Evolutionary conservation across 2,797 vertebrate species (phyloP).

Genomic region (Arnoldichthys spilopterus): DNA sequence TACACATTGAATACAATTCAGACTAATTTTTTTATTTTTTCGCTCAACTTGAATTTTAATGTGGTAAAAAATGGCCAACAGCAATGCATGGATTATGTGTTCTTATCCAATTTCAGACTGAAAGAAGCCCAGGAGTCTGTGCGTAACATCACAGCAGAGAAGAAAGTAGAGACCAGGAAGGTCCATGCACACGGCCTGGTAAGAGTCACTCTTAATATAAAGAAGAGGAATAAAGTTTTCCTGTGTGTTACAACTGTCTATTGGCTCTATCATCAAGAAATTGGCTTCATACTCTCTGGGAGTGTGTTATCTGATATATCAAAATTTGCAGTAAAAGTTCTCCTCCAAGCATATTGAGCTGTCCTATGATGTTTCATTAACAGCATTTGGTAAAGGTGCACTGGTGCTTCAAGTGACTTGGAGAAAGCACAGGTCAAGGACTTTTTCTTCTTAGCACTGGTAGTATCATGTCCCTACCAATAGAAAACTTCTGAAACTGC

Average conservation of each 20-base stretch:
- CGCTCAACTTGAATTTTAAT: neutral
- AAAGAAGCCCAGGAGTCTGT: slow-evolving; percentile 90
- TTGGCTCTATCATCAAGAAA: too few species aligned
- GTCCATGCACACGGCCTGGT: slow-evolving; percentile 92
- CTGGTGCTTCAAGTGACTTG: too few species aligned
- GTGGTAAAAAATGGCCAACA: neutral
- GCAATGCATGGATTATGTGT: neutral
- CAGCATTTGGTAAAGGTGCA: too few species aligned
- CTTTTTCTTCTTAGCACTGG: too few species aligned
- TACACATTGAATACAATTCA: neutral
- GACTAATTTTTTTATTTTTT: neutral
- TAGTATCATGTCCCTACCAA: too few species aligned
- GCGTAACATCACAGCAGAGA: slow-evolving; percentile 90
- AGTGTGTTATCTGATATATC: too few species aligned
- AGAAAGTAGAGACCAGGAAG: slow-evolving; percentile 94
- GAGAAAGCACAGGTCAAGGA: too few species aligned
- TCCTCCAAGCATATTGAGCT: too few species aligned
- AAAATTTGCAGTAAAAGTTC: too few species aligned
- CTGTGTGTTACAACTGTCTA: neutral
- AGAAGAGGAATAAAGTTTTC: neutral
- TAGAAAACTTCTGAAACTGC: too few species aligned
- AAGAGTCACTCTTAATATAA: slow-evolving; percentile 52
- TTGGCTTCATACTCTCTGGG: too few species aligned
- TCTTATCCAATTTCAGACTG: slow-evolving; percentile 76
- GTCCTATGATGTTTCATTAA: neutral